Evolutionary conservation across 2,888 invertebrate species (phyloP), one percentile per base, ranked within the genome.

Genomic region (Ditylenchus weischeri): DNA sequence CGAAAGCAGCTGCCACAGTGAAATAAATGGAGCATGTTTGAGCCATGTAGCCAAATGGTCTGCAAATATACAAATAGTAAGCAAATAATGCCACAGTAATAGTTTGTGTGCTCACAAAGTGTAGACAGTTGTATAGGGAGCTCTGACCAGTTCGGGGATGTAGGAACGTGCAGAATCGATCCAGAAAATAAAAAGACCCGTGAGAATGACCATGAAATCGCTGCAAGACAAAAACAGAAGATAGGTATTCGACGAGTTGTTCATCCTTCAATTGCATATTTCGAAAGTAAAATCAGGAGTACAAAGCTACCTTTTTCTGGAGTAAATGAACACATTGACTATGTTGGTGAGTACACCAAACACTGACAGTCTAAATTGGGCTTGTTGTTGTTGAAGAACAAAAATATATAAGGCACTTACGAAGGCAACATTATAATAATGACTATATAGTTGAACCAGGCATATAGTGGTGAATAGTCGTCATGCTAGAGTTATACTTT

Each of bases 121-220:
- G 70, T 82, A 81, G 4, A 83, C 78, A 0, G 82, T 79, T 0
- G 78, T 76, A 67, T 82, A 78, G 8, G 83, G 81, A 10, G 81
- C 78, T 21, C 77, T 70, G 8, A 77, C 72, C 35, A 82, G 72
- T 50, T 75, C 76, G 7, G 76, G 75, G 43, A 83, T 76, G 67
- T 82, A 82, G 35, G 77, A 75, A 1, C 79, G 68, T 43, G 76
- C 76, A 13, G 74, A 72, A 57, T 78, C 79, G 58, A 81, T 77
- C 82, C 83, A 83, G 66, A 83, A 82, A 47, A 82, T 80, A 70
- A 83, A 79, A 21, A 83, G 69, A 58, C 83, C 83, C 36, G 83
- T 82, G 29, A 82, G 66, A 54, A 83, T 79, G 62, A 83, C 83
- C 66, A 80, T 72, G 64, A 82, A 80, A 70, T 83, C 83, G 62